Percentiles rank a stretch among this genome's conserved stretches.
phyloP scores from a whole-genome alignment of 2,888 invertebrate genomes.

The Rhimphoctona megacephalus region DNA sequence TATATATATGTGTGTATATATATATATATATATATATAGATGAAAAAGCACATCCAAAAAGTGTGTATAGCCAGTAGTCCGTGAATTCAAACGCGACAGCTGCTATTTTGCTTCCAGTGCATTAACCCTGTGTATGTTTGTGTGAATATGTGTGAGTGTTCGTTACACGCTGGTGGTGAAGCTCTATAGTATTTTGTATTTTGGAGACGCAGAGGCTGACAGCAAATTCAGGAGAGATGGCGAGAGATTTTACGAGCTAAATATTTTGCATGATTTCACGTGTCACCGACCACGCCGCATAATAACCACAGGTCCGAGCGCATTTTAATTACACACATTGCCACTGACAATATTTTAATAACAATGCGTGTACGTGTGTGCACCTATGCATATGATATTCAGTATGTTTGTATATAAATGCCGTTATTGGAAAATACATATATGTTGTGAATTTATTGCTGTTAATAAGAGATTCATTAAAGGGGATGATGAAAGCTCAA shows the following conservation, averaged over 20 bases:
- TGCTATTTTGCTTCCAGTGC: slow-evolving; percentile 80
- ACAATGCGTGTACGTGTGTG: neutral
- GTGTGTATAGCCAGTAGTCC: slow-evolving; percentile 64
- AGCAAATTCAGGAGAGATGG: slow-evolving; percentile 51
- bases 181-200: slow-evolving; percentile 34
- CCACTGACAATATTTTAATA: slow-evolving; percentile 25
- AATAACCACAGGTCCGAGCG: slow-evolving; percentile 76
- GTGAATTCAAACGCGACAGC: slow-evolving; percentile 78
- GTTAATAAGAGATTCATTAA: neutral
- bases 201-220: slow-evolving; percentile 70
- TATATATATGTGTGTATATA: neutral
- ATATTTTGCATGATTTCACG: slow-evolving; percentile 81
- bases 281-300: slow-evolving; percentile 77
- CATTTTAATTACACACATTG: slow-evolving; percentile 78
- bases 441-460: neutral
- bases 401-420: neutral
- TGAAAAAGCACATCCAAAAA: neutral
- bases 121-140: slow-evolving; percentile 74
- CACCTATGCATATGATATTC: neutral
- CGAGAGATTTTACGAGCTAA: slow-evolving; percentile 75
- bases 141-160: neutral
- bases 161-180: slow-evolving; percentile 23
- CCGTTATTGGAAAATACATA: neutral
- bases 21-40: neutral
- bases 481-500: neutral